Evolutionary conservation across 2,113 vertebrate species (phyloP).

Genomic region (Chloebia gouldiae): DNA sequence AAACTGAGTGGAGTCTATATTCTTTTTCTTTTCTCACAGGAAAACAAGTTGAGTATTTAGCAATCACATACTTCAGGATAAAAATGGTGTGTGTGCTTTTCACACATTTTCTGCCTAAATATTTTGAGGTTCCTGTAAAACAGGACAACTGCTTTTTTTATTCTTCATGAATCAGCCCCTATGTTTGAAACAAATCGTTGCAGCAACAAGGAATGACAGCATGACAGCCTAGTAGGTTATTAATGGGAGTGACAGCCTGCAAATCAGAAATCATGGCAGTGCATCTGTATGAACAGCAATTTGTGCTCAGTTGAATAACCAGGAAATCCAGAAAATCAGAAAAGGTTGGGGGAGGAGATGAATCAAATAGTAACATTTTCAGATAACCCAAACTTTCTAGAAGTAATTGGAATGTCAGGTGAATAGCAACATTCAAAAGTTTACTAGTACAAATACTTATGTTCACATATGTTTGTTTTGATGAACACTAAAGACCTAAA

Average conservation of each 20-base stretch:
- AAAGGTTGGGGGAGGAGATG: conserved; percentile 38
- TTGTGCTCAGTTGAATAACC: conserved; percentile 71
- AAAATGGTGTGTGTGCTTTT: conserved; percentile 24
- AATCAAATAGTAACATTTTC: conserved; percentile 64
- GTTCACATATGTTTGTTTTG: background rate
- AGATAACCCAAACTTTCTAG: conserved; percentile 28
- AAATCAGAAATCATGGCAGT: conserved; percentile 75
- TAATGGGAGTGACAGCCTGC: conserved; percentile 77
- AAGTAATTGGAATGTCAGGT: conserved; percentile 31
- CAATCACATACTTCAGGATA: conserved; percentile 35
- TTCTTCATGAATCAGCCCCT: conserved; percentile 72
- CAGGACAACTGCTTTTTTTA: conserved; percentile 52
- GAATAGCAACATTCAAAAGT: background rate
- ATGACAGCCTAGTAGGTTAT: conserved; percentile 72
- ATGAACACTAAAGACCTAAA: background rate
- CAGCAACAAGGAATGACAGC: conserved; percentile 74
- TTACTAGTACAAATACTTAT: background rate
- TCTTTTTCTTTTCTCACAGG: background rate
- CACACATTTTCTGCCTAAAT: conserved; percentile 52
- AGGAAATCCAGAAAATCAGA: conserved; percentile 67
- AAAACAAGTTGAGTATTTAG: background rate
- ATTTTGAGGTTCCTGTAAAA: conserved; percentile 61
- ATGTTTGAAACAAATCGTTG: conserved; percentile 72
- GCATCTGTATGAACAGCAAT: conserved; percentile 68
- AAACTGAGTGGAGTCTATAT: background rate